Evolutionary conservation across 2,797 vertebrate genomes (phyloP).

Genomic region (Cyclopterus lumpus): DNA sequence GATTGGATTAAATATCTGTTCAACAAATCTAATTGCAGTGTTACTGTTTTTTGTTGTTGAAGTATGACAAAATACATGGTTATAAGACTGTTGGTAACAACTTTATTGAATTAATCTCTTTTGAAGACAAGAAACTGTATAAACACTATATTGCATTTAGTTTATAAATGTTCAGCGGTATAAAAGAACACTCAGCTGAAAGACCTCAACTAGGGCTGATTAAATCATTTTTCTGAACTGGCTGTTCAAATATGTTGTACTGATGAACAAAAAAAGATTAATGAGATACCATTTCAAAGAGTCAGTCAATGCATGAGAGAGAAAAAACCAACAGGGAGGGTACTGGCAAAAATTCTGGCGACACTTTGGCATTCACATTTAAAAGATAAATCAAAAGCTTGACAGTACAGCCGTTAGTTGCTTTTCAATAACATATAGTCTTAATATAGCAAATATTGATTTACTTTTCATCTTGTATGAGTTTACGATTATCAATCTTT

Average conservation of each 20-base stretch:
- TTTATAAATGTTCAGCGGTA: not conserved
- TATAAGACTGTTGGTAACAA: not conserved
- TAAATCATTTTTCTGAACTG: not conserved
- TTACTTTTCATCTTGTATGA: not conserved
- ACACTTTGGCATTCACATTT: not conserved
- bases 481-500: not conserved
- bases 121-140: not conserved
- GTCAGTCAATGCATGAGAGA: conserved; percentile 4
- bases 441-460: not conserved
- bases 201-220: not conserved
- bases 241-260: not conserved
- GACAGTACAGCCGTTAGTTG: not conserved
- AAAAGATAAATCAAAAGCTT: not conserved
- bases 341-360: not conserved
- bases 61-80: not conserved
- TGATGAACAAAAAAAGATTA: not conserved
- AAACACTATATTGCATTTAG: not conserved
- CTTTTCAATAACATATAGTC: not conserved
- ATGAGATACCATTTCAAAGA: not conserved
- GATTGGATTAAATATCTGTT: not conserved
- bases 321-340: not conserved
- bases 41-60: not conserved
- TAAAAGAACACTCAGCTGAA: not conserved
- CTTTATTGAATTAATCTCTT: not conserved
- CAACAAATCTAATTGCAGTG: not conserved